These are phyloP conservation scores for Zapornia atra DNA, from an alignment of 2,113 vertebrate genomes.

Conservation along the genomic window DNA sequence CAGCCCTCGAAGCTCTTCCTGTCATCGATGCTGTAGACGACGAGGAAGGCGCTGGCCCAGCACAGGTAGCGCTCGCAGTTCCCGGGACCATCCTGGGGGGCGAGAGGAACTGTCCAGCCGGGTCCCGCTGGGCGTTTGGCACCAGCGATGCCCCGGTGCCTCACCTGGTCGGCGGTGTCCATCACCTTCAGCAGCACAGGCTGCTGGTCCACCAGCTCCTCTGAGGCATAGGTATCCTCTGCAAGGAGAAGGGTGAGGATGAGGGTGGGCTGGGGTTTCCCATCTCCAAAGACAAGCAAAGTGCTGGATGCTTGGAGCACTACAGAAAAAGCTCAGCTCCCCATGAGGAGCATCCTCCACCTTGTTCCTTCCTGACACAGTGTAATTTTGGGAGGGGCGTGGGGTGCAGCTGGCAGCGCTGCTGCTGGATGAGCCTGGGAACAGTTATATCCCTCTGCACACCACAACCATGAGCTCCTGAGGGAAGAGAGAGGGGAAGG, in stretches of 20 bases:
- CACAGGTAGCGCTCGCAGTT: constrained; percentile 87
- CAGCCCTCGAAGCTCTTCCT: constrained; percentile 84
- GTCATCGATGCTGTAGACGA: constrained; percentile 88
- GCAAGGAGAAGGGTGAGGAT: constrained; percentile 33
- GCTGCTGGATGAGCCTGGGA: background rate
- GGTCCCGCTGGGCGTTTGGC: rapidly evolving
- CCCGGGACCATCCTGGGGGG: constrained; percentile 79
- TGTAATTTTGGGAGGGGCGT: background rate
- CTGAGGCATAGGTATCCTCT: constrained; percentile 90
- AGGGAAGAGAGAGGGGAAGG: background rate
- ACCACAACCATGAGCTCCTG: background rate
- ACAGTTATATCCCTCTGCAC: rapidly evolving
- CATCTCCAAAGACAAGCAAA: background rate
- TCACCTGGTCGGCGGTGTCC: constrained; percentile 92
- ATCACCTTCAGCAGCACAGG: constrained; percentile 86
- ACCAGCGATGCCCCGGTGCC: rapidly evolving
- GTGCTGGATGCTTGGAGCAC: background rate
- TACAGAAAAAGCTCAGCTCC: background rate
- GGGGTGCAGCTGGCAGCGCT: background rate
- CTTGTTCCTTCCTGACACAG: background rate
- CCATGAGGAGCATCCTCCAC: background rate
- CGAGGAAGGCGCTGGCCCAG: constrained; percentile 87
- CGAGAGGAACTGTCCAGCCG: background rate
- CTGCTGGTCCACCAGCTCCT: constrained; percentile 89
- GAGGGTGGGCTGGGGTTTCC: background rate